These are phyloP conservation scores for Leptopilina clavipes DNA, from an alignment of 1,140 invertebrate genomes.

Conservation along the genomic window DNA sequence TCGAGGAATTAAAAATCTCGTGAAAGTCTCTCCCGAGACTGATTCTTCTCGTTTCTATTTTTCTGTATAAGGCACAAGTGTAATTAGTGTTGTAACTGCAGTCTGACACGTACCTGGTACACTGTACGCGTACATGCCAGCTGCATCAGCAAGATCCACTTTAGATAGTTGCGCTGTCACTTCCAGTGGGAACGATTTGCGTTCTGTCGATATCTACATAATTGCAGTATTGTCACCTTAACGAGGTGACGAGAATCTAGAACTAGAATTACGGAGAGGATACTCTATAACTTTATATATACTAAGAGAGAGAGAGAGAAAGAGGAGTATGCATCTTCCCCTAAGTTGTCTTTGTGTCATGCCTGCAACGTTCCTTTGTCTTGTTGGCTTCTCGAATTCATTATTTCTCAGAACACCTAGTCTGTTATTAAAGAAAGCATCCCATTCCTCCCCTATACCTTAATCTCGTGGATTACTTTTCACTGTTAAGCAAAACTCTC, in stretches of 20 bases:
- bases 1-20: constrained; percentile 13
- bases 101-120: neutral
- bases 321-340: neutral
- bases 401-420: constrained; percentile 8
- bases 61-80: constrained; percentile 14
- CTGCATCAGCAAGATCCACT: constrained; percentile 34
- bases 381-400: constrained; percentile 8
- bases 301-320: too few species aligned
- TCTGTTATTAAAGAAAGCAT: constrained; percentile 21
- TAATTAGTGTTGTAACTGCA: constrained; percentile 8
- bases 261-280: constrained; percentile 8
- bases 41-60: constrained; percentile 26
- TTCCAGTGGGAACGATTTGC: constrained; percentile 28
- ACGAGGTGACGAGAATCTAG: constrained; percentile 35
- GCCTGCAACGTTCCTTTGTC: constrained; percentile 5
- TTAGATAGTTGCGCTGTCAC: constrained; percentile 29
- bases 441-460: neutral
- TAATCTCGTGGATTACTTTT: neutral
- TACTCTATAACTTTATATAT: constrained; percentile 20
- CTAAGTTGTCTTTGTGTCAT: constrained; percentile 2
- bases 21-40: constrained; percentile 3
- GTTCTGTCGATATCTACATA: constrained; percentile 37
- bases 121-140: constrained; percentile 29
- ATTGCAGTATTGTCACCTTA: constrained; percentile 39
- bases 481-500: neutral